These are phyloP conservation scores for Drosophila falleni DNA, from an alignment of 2,888 invertebrate species.

Conservation along the genomic window DNA sequence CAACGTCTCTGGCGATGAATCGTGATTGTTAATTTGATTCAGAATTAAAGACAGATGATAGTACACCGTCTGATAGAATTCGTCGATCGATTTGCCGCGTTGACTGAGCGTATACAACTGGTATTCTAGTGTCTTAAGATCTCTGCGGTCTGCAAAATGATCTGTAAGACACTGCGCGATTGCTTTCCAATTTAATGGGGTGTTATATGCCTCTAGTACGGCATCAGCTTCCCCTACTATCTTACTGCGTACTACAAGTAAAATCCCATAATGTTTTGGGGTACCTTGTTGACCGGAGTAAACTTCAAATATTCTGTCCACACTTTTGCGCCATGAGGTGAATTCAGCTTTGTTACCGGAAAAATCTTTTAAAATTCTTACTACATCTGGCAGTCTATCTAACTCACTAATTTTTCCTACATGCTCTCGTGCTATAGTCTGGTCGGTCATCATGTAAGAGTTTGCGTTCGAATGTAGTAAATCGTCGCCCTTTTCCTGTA, in stretches of 20 bases:
- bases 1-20: not conserved
- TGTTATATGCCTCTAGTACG: not conserved
- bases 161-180: conserved; percentile 2
- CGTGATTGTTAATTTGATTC: not conserved
- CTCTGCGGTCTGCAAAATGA: not conserved
- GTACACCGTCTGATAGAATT: not conserved
- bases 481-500: not conserved
- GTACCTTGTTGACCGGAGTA: not conserved
- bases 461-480: not conserved
- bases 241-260: not conserved
- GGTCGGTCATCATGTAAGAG: not conserved
- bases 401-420: not conserved
- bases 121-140: not conserved
- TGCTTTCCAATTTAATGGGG: not conserved
- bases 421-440: not conserved
- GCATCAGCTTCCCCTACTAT: not conserved
- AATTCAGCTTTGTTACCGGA: not conserved
- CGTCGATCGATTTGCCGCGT: not conserved
- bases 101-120: not conserved
- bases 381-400: not conserved
- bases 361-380: not conserved
- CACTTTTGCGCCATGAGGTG: too few relatives aligned
- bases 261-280: too few relatives aligned
- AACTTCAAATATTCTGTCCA: not conserved
- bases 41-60: not conserved